Evolutionary conservation across 2,797 vertebrate genomes (phyloP).

Genomic region (Phoxinus dragarum): DNA sequence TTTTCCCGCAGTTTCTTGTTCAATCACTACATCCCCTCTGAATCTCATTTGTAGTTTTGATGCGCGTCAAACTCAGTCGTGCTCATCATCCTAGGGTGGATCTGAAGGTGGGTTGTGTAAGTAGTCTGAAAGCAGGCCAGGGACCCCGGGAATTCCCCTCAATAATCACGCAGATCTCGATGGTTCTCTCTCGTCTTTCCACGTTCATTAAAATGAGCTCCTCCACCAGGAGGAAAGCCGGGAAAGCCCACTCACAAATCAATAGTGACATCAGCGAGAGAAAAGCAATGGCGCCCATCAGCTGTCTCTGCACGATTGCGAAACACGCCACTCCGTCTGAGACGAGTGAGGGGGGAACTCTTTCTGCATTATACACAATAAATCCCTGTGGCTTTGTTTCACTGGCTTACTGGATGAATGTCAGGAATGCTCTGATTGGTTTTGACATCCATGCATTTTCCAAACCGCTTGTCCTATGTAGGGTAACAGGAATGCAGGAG

Average conservation of each 20-base stretch:
- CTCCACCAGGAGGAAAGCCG: background rate
- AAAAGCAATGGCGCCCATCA: conserved; percentile 24
- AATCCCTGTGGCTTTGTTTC: conserved; percentile 5
- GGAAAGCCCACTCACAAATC: conserved; percentile 57
- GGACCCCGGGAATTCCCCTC: background rate
- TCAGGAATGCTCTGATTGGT: background rate
- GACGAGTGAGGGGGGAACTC: conserved; percentile 18
- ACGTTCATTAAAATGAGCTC: conserved; percentile 49
- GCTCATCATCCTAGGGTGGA: conserved; percentile 7
- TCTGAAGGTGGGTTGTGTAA: conserved; percentile 17
- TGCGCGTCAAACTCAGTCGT: background rate
- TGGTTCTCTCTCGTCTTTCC: conserved; percentile 13
- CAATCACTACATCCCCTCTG: background rate
- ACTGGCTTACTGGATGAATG: conserved; percentile 1
- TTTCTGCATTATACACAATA: conserved; percentile 10
- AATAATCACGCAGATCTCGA: conserved; percentile 14
- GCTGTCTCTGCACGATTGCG: conserved; percentile 23
- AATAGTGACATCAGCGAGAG: conserved; percentile 42
- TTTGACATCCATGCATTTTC: conserved; percentile 1
- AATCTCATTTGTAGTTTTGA: conserved; percentile 5
- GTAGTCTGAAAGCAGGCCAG: background rate
- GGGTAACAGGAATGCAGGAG: background rate
- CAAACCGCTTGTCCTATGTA: background rate
- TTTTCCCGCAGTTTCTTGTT: background rate
- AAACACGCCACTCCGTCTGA: conserved; percentile 22